Conservation (phyloP, 2,888 invertebrate species). For the Netelia virgata region DNA sequence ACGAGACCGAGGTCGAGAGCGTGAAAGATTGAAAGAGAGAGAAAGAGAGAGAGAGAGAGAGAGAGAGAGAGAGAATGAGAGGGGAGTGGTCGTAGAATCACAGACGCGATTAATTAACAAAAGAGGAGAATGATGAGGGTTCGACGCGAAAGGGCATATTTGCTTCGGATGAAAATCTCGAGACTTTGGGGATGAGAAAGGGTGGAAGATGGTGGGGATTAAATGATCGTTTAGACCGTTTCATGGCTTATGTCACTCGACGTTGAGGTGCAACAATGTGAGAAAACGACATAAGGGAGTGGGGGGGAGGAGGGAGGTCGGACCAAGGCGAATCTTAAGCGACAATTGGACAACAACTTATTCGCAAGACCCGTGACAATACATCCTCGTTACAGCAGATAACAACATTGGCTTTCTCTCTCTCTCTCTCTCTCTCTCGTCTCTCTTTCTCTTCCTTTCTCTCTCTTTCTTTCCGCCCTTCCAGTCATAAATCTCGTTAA, state of each 20-base stretch:
- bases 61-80: slow-evolving; percentile 5
- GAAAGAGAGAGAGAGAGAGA: slow-evolving; percentile 34
- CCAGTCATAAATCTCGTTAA: slow-evolving; percentile 69
- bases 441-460: slow-evolving; percentile 27
- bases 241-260: slow-evolving; percentile 34
- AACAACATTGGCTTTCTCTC: slow-evolving; percentile 58
- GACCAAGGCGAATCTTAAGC: slow-evolving; percentile 29
- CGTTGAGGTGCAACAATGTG: not conserved
- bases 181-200: slow-evolving; percentile 7
- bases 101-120: slow-evolving; percentile 61
- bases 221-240: slow-evolving; percentile 38
- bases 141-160: slow-evolving; percentile 16
- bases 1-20: not conserved
- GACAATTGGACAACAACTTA: slow-evolving; percentile 55
- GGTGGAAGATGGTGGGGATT: slow-evolving; percentile 8
- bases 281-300: slow-evolving; percentile 29
- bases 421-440: slow-evolving; percentile 46
- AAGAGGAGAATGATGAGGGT: slow-evolving; percentile 35
- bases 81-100: not conserved
- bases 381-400: slow-evolving; percentile 68
- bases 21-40: not conserved
- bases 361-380: slow-evolving; percentile 63
- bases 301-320: not conserved
- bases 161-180: slow-evolving; percentile 25
- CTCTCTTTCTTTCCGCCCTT: slow-evolving; percentile 42